These are phyloP conservation scores for Dermatophagoides farinae DNA, from an alignment of 1,140 invertebrate genomes.

Conservation along the genomic window DNA sequence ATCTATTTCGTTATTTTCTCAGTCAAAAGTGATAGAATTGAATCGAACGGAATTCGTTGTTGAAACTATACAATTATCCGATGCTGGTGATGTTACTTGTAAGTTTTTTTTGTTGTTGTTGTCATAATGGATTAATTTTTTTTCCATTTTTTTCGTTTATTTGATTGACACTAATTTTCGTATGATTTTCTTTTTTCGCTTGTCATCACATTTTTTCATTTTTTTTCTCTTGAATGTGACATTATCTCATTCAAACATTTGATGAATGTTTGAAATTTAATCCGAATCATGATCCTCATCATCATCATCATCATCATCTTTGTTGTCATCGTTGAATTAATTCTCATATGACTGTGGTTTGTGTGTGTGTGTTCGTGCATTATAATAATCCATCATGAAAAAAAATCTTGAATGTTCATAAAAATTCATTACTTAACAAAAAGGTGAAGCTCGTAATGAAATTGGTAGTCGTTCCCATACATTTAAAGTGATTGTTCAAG, in stretches of 20 bases:
- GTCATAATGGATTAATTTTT: no score
- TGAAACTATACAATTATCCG: no score
- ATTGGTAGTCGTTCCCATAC: neutral
- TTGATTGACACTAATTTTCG: no score
- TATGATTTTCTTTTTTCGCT: no score
- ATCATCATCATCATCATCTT: neutral
- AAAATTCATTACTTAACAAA: neutral
- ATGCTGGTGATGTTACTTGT: no score
- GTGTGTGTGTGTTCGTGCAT: neutral
- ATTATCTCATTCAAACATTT: no score
- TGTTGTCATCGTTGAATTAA: neutral
- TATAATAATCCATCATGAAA: neutral
- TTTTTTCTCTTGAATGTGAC: neutral
- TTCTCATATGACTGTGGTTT: neutral
- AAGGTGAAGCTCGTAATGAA: slow-evolving; percentile 1
- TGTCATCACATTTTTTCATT: neutral
- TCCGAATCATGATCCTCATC: neutral
- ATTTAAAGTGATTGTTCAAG: neutral
- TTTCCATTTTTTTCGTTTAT: no score
- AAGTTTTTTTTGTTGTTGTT: no score
- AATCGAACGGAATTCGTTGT: no score
- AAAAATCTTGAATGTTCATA: neutral
- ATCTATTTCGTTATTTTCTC: no score
- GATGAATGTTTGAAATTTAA: neutral
- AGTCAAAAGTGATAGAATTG: no score